These are phyloP conservation scores for Bombus consobrinus DNA, from an alignment of 1,140 invertebrate species.

Conservation along the genomic window DNA sequence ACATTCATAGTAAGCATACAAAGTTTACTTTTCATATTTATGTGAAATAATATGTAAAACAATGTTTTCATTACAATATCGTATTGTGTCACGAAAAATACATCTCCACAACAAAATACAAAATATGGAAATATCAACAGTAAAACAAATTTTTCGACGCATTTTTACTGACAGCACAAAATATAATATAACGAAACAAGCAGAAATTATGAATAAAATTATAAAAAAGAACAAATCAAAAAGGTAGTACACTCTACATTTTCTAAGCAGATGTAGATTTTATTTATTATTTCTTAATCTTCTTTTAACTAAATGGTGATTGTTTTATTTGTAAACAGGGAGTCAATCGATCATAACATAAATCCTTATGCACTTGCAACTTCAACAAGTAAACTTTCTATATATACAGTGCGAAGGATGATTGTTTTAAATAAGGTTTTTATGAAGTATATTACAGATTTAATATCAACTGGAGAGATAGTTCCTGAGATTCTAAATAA, in stretches of 20 bases:
- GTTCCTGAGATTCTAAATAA: slow-evolving; percentile 84
- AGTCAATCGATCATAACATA: too few species aligned
- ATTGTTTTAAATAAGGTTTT: slow-evolving; percentile 90
- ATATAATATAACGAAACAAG: slow-evolving; percentile 39
- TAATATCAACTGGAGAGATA: slow-evolving; percentile 87
- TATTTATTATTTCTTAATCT: background rate
- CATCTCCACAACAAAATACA: background rate
- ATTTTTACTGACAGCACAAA: slow-evolving; percentile 11
- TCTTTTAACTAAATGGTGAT: background rate
- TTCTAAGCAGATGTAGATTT: background rate
- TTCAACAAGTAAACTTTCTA: background rate
- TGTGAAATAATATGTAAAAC: background rate
- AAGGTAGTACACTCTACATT: background rate
- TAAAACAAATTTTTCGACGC: background rate
- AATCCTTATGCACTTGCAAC: background rate
- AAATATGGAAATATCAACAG: background rate
- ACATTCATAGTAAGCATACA: background rate
- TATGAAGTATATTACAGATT: slow-evolving; percentile 89
- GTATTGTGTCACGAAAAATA: background rate
- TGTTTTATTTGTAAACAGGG: slow-evolving; percentile 3
- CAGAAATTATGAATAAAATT: slow-evolving; percentile 22
- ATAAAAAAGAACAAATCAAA: background rate
- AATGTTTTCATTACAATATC: background rate
- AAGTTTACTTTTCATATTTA: background rate
- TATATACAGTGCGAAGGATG: slow-evolving; percentile 77